Percentiles rank a stretch among this genome's conserved stretches.
Evolutionary conservation across 1,140 invertebrate genomes (phyloP).

Genomic region (Vollenhovia emeryi): DNA sequence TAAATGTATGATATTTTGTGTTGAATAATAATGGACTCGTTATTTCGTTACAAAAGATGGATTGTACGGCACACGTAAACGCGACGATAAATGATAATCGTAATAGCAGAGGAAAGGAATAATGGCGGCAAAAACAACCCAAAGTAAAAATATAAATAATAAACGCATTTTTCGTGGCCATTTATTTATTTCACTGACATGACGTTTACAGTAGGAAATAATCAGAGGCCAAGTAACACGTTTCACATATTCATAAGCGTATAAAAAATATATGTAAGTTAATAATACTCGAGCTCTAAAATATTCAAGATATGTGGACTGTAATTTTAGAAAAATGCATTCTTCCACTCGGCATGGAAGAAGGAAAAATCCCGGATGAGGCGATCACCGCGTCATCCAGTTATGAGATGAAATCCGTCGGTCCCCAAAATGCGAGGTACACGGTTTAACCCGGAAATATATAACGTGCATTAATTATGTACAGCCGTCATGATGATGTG

Average conservation of each 20-base stretch:
- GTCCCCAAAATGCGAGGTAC: conserved; percentile 96
- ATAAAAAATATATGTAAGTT: not conserved
- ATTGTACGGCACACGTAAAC: not conserved
- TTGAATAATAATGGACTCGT: no score
- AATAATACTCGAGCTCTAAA: not conserved
- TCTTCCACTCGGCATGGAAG: conserved; percentile 95
- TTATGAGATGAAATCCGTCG: conserved; percentile 95
- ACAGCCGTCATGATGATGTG: not conserved
- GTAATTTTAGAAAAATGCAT: conserved; percentile 87
- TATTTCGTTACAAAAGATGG: not conserved
- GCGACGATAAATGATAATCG: not conserved
- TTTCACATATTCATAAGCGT: not conserved
- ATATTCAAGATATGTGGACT: not conserved
- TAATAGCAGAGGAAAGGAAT: no score
- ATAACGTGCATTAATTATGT: not conserved
- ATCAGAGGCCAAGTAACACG: not conserved
- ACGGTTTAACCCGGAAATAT: not conserved
- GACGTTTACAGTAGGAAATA: not conserved
- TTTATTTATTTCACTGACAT: not conserved
- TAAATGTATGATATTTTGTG: not conserved
- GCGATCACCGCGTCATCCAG: conserved; percentile 95
- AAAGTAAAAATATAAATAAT: not conserved
- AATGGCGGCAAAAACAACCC: not conserved
- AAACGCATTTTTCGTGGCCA: not conserved
- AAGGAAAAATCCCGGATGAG: conserved; percentile 93